Percentiles rank a stretch among this genome's conserved stretches.
Conservation (phyloP, 2,888 invertebrate species). For the Macrostomum cliftonense region DNA sequence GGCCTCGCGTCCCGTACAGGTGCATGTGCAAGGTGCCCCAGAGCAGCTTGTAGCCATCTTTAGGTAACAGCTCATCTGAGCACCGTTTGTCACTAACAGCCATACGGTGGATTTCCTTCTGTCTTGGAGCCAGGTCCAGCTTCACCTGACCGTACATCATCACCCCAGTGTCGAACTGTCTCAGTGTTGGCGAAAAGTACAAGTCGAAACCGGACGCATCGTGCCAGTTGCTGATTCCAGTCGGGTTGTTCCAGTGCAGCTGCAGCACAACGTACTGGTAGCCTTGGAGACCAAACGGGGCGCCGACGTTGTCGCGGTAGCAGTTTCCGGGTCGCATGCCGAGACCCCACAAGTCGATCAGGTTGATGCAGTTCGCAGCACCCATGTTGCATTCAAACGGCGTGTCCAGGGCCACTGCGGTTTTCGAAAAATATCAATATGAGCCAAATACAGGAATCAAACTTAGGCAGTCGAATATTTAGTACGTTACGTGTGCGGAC, state of each 20-base stretch:
- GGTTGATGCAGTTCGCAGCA: neutral
- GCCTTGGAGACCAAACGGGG: neutral
- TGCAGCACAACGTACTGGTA: conserved; percentile 4
- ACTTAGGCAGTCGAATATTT: no score
- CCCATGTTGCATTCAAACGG: neutral
- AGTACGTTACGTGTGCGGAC: no score
- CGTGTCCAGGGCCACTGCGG: neutral
- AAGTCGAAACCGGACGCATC: neutral
- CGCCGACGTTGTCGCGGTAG: neutral
- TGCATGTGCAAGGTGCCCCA: neutral
- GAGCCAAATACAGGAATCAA: no score
- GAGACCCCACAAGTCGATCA: conserved; percentile 2
- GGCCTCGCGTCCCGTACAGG: no score
- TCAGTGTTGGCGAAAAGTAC: neutral
- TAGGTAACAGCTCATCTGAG: neutral
- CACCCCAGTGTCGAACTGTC: neutral
- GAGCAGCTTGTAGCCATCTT: neutral
- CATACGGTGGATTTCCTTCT: neutral
- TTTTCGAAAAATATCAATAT: no score
- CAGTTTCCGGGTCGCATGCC: conserved; percentile 3
- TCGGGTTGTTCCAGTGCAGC: conserved; percentile 11
- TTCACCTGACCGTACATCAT: neutral
- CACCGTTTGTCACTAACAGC: neutral
- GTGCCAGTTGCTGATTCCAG: neutral
- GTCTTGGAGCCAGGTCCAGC: neutral